Evolutionary conservation across 2,113 vertebrate species (phyloP).

Genomic region (Oxygymnocypris stewartii): DNA sequence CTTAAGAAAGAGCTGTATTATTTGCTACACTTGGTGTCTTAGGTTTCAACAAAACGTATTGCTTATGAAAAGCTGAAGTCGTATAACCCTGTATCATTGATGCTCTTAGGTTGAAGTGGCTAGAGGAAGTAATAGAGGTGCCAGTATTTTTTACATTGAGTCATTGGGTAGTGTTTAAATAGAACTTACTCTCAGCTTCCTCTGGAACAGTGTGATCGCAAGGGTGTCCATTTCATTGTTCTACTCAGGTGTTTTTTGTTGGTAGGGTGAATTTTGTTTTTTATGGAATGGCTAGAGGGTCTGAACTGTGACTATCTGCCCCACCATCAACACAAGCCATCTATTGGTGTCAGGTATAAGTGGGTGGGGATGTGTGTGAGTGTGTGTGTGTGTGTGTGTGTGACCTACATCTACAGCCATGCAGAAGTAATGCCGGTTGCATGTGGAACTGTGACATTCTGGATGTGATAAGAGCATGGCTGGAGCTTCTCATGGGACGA

Average conservation of each 20-base stretch:
- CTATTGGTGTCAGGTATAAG: slow-evolving; percentile 39
- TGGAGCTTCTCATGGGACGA: slow-evolving; percentile 1
- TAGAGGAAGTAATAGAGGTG: slow-evolving; percentile 19
- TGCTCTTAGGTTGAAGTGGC: neutral
- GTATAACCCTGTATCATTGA: neutral
- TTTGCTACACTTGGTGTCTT: neutral
- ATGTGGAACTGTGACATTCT: slow-evolving; percentile 27
- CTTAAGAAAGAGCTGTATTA: neutral
- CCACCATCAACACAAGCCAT: neutral
- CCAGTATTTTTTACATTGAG: neutral
- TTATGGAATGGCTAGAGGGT: slow-evolving; percentile 15
- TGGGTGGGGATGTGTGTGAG: slow-evolving; percentile 17
- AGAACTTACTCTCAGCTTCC: neutral
- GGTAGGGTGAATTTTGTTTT: neutral
- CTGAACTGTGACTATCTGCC: slow-evolving; percentile 24
- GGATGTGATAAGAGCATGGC: slow-evolving; percentile 25
- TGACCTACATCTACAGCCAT: slow-evolving; percentile 72
- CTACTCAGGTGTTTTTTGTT: neutral
- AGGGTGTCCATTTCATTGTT: slow-evolving; percentile 10
- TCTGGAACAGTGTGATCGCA: neutral
- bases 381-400: slow-evolving; percentile 16
- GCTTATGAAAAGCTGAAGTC: neutral
- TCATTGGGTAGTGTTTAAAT: neutral
- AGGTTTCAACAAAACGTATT: neutral
- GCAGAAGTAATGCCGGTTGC: slow-evolving; percentile 66